These are phyloP conservation scores for Pachyrhynchus sulphureomaculatus DNA, from an alignment of 1,140 invertebrate genomes.

Conservation along the genomic window DNA sequence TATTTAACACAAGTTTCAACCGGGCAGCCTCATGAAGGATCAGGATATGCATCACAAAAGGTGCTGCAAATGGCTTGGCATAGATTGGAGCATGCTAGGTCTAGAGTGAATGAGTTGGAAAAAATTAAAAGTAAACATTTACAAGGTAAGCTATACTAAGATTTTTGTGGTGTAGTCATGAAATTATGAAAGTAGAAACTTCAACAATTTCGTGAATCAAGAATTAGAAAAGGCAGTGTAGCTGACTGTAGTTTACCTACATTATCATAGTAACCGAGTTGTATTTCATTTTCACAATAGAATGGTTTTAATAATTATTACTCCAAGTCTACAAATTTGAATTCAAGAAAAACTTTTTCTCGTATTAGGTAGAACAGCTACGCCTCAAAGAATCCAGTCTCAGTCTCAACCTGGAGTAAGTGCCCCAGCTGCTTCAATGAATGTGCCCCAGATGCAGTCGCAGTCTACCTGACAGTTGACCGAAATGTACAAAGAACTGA, in stretches of 20 bases:
- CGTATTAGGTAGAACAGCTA: conserved; percentile 8
- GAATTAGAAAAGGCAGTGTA: too few relatives aligned
- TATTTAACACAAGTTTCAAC: conserved; percentile 96
- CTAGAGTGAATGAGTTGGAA: conserved; percentile 82
- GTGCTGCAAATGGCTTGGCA: conserved; percentile 96
- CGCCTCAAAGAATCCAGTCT: conserved; percentile 16
- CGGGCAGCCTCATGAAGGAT: conserved; percentile 94
- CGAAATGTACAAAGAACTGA: conserved; percentile 26
- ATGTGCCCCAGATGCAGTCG: conserved; percentile 16
- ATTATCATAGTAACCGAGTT: too few relatives aligned
- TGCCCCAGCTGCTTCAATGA: conserved; percentile 6
- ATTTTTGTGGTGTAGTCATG: too few relatives aligned
- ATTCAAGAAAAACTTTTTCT: too few relatives aligned
- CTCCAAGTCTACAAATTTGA: too few relatives aligned
- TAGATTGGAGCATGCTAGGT: conserved; percentile 85
- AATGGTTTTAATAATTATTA: too few relatives aligned
- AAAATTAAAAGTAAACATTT: conserved; percentile 76
- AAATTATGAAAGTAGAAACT: too few relatives aligned
- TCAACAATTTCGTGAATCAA: too few relatives aligned
- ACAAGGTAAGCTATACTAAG: conserved; percentile 54
- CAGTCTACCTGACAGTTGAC: conserved; percentile 32
- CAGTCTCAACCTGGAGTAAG: conserved; percentile 15
- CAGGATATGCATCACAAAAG: conserved; percentile 92
- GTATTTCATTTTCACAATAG: too few relatives aligned
- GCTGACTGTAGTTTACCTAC: too few relatives aligned